Conservation (phyloP, 2,888 invertebrate species). For the Anoplius nigerrimus region DNA sequence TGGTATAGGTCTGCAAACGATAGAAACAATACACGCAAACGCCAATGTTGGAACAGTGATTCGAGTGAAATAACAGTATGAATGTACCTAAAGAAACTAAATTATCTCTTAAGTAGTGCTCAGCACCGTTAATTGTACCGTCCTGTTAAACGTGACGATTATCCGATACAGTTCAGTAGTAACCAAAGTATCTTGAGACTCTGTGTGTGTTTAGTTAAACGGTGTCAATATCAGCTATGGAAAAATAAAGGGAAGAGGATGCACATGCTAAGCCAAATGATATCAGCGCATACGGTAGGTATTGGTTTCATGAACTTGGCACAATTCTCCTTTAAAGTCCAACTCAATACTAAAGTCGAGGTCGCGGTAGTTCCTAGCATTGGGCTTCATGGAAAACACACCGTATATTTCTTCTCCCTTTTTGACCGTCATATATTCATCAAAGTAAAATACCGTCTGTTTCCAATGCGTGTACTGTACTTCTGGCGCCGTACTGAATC, state of each 20-base stretch:
- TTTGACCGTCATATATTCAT: constrained; percentile 97
- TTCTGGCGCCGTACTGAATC: constrained; percentile 99
- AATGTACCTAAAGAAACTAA: constrained; percentile 21
- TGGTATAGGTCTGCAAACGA: neutral
- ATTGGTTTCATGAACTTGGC: constrained; percentile 89
- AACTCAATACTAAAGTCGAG: constrained; percentile 96
- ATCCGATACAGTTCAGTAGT: constrained; percentile 36
- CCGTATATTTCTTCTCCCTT: constrained; percentile 96
- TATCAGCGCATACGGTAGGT: constrained; percentile 93
- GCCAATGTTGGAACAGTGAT: neutral
- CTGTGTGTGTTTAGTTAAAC: constrained; percentile 42
- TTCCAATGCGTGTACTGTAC: constrained; percentile 99
- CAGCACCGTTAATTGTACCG: constrained; percentile 33
- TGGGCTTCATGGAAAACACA: constrained; percentile 94
- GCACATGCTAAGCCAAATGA: constrained; percentile 29
- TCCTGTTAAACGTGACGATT: constrained; percentile 38
- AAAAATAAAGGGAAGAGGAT: constrained; percentile 44
- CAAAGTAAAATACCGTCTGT: constrained; percentile 98
- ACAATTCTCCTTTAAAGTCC: constrained; percentile 93
- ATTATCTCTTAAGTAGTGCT: constrained; percentile 21
- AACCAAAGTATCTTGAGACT: constrained; percentile 25
- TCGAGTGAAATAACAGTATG: neutral
- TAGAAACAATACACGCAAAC: constrained; percentile 1
- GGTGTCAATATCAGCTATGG: constrained; percentile 42
- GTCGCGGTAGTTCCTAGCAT: constrained; percentile 96